Evolutionary conservation across 2,113 vertebrate genomes (phyloP).

Genomic region (Xiphorhynchus elegans): DNA sequence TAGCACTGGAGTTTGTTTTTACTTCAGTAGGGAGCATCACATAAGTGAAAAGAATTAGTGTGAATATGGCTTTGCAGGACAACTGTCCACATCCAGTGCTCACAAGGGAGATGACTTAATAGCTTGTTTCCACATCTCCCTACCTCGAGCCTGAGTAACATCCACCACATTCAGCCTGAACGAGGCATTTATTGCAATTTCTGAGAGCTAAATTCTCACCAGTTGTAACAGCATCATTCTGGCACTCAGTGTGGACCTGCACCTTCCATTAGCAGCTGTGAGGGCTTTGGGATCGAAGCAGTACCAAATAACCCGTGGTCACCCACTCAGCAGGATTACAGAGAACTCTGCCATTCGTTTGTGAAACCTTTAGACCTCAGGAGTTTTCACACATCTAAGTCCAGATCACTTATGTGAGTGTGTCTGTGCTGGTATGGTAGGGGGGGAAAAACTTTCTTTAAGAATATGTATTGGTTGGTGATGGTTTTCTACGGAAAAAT

Average conservation of each 20-base stretch:
- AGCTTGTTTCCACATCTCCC: neutral
- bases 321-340: fast-evolving
- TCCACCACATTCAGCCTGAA: neutral
- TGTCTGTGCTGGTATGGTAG: neutral
- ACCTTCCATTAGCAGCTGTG: neutral
- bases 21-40: neutral
- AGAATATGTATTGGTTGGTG: neutral
- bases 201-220: neutral
- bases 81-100: neutral
- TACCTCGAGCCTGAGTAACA: neutral
- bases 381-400: neutral
- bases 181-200: neutral
- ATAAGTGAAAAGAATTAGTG: neutral
- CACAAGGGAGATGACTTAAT: neutral
- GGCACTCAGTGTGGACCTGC: neutral
- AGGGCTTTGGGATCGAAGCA: neutral
- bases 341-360: neutral
- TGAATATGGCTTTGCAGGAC: neutral
- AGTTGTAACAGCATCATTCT: fast-evolving
- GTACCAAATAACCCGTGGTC: neutral
- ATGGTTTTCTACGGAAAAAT: neutral
- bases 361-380: neutral
- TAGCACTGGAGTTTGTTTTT: neutral
- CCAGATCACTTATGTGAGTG: neutral
- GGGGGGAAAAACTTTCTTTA: neutral